phyloP scores from a whole-genome alignment of 2,888 invertebrate genomes.

The Empis livida region DNA sequence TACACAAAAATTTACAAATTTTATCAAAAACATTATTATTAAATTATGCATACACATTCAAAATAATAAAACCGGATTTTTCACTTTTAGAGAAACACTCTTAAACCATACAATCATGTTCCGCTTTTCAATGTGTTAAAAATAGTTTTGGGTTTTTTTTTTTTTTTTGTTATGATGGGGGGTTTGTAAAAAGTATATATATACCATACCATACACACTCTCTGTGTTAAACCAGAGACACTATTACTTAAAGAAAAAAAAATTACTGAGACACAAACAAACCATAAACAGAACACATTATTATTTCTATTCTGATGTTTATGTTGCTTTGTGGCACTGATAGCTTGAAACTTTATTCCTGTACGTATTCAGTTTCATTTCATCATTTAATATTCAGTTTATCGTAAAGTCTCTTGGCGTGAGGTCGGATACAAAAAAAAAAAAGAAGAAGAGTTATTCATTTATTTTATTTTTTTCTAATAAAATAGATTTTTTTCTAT shows the following conservation, averaged over 20 bases:
- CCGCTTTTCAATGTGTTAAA: no score
- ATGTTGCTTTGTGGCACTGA: not conserved
- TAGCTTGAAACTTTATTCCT: conserved; percentile 19
- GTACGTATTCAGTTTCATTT: conserved; percentile 22
- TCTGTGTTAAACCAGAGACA: no score
- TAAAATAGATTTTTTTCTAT: not conserved
- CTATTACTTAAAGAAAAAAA: no score
- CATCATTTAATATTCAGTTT: conserved; percentile 18
- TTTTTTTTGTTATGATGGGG: no score
- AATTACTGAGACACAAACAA: not conserved
- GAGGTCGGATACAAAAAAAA: conserved; percentile 15
- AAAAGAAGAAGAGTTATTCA: not conserved
- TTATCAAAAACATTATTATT: no score
- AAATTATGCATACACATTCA: no score
- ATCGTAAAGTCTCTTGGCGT: conserved; percentile 23
- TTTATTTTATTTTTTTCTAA: not conserved
- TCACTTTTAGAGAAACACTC: no score
- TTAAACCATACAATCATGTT: no score
- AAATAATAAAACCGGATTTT: no score
- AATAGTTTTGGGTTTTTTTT: no score
- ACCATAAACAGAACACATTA: not conserved
- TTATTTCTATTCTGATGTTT: not conserved
- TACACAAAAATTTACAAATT: no score
- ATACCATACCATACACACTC: no score
- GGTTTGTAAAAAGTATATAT: not conserved